Conservation (phyloP, 2,113 vertebrate genomes). For the Pimephales promelas region DNA sequence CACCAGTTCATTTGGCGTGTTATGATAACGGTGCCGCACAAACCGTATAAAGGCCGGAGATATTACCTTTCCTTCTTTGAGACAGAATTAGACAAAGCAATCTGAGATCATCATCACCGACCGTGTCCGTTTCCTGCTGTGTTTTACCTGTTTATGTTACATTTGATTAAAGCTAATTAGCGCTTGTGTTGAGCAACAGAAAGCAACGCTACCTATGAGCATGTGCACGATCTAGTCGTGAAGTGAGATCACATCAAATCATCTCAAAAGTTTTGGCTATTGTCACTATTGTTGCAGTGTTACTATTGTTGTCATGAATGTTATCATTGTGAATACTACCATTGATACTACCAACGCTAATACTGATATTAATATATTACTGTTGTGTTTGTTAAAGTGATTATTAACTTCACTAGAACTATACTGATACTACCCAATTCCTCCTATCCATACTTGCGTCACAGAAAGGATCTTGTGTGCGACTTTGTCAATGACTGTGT, state of each 20-base stretch:
- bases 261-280: not conserved
- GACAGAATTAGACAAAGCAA: not conserved
- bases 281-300: no score
- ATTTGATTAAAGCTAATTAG: constrained; percentile 2
- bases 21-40: not conserved
- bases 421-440: no score
- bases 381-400: no score
- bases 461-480: no score
- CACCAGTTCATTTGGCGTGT: constrained; percentile 38
- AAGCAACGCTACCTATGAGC: not conserved
- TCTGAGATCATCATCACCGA: constrained; percentile 7
- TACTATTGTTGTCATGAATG: no score
- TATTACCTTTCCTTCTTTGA: constrained; percentile 40
- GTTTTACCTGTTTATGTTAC: constrained; percentile 47
- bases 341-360: no score
- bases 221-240: not conserved
- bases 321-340: no score
- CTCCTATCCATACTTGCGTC: no score
- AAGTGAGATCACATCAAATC: not conserved
- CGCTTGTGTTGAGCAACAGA: constrained; percentile 9
- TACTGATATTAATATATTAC: no score
- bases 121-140: constrained; percentile 17
- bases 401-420: no score
- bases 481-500: no score
- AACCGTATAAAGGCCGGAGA: constrained; percentile 23